A percentile compares a stretch with the other conserved stretches of the same genome.
These are phyloP conservation scores for Galago senegalensis DNA, from an alignment of 2,797 vertebrate genomes.

Conservation along the genomic window DNA sequence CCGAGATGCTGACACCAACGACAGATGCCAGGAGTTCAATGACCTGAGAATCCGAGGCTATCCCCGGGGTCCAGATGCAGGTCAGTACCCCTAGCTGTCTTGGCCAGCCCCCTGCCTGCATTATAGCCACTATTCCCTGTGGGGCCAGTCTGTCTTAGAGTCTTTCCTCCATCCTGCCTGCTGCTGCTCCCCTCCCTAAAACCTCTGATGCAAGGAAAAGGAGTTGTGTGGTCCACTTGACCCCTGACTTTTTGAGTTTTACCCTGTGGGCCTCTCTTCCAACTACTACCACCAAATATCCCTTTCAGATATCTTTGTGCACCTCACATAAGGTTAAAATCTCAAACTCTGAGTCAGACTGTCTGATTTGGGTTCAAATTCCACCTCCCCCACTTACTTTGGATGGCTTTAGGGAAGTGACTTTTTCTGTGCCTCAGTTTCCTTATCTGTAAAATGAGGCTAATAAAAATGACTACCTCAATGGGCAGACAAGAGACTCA, in stretches of 20 bases:
- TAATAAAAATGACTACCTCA: background rate
- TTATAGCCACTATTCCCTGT: background rate
- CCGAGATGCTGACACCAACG: constrained; percentile 91
- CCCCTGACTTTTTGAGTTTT: background rate
- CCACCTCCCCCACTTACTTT: background rate
- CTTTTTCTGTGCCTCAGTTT: constrained; percentile 35
- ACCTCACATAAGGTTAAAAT: background rate
- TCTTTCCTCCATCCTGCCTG: background rate
- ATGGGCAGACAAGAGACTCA: background rate
- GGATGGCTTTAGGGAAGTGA: background rate
- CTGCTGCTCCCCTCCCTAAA: background rate
- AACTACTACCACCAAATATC: background rate
- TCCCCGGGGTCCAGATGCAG: constrained; percentile 91
- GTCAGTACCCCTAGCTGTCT: constrained; percentile 85
- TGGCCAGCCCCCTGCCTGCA: background rate
- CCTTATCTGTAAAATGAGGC: background rate
- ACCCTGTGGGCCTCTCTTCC: too few relatives aligned
- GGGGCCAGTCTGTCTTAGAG: background rate
- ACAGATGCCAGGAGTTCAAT: constrained; percentile 95
- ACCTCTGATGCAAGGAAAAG: background rate
- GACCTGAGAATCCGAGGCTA: constrained; percentile 91
- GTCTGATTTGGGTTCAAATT: background rate
- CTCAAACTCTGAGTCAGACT: background rate
- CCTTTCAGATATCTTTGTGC: background rate
- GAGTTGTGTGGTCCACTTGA: background rate